Percentiles rank a stretch among this genome's conserved stretches.
These are phyloP conservation scores for Eurytoma adleriae DNA, from an alignment of 2,888 invertebrate species.

Conservation along the genomic window DNA sequence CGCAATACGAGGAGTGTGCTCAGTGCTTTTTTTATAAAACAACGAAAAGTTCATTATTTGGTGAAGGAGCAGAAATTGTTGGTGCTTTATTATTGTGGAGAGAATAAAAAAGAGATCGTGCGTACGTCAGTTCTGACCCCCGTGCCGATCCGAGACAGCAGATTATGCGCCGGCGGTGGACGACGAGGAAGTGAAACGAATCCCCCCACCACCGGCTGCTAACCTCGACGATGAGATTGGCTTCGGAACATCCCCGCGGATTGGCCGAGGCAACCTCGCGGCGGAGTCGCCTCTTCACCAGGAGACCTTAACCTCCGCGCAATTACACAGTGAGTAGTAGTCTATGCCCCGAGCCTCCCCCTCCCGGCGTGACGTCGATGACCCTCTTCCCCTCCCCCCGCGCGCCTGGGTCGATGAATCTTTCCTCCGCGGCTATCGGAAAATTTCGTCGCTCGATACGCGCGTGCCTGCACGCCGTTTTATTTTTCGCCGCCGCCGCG, in stretches of 20 bases:
- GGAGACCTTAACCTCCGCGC: slow-evolving; percentile 54
- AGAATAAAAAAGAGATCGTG: no score
- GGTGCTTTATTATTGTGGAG: no score
- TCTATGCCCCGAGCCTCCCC: background rate
- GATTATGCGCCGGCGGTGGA: background rate
- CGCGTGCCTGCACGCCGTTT: no score
- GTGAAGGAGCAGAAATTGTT: no score
- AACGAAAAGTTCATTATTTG: no score
- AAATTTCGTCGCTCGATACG: no score
- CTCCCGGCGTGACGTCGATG: background rate
- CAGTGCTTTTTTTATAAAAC: no score
- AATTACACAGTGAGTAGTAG: slow-evolving; percentile 47
- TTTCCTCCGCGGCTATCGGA: no score
- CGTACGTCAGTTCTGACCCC: no score
- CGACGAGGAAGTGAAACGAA: background rate
- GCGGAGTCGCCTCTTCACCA: slow-evolving; percentile 35
- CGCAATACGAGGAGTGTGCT: background rate
- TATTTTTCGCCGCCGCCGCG: background rate
- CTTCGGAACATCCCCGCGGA: slow-evolving; percentile 28
- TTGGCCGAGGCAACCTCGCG: slow-evolving; percentile 39
- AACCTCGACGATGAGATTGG: slow-evolving; percentile 49
- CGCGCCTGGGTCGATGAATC: no score
- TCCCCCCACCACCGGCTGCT: slow-evolving; percentile 17
- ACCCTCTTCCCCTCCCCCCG: background rate
- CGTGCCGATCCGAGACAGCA: background rate